Conservation (phyloP, 23 tunicate genomes). For the Diplosoma virens region DNA sequence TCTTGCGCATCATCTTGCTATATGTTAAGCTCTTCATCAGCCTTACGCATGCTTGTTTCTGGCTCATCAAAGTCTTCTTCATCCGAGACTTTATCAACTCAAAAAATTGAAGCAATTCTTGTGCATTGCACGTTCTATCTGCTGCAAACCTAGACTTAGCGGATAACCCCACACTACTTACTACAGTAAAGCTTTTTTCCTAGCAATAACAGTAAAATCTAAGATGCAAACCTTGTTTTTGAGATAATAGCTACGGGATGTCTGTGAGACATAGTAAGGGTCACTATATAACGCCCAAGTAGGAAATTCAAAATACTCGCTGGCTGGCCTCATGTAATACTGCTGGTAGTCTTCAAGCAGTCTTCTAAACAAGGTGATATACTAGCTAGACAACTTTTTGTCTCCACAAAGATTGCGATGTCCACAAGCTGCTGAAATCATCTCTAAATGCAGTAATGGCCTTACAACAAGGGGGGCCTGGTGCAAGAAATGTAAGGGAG, state of each 20-base stretch:
- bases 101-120: conserved; percentile 4
- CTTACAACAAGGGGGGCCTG: too few relatives aligned
- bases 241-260: not conserved
- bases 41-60: conserved; percentile 12
- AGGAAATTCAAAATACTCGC: not conserved
- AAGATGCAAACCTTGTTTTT: not conserved
- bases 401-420: too few relatives aligned
- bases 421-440: too few relatives aligned
- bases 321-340: not conserved
- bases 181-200: not conserved
- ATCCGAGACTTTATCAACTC: conserved; percentile 1
- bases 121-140: not conserved
- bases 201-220: not conserved
- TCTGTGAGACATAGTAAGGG: not conserved
- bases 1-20: conserved; percentile 11
- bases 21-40: not conserved
- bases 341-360: not conserved
- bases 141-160: conserved; percentile 1
- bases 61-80: conserved; percentile 3
- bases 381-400: too few relatives aligned
- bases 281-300: not conserved
- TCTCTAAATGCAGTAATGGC: too few relatives aligned
- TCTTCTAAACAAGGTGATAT: too few relatives aligned
- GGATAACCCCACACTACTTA: not conserved
- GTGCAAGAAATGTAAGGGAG: too few relatives aligned